Evolutionary conservation across 2,113 vertebrate genomes (phyloP).

Genomic region (Serinus canaria): DNA sequence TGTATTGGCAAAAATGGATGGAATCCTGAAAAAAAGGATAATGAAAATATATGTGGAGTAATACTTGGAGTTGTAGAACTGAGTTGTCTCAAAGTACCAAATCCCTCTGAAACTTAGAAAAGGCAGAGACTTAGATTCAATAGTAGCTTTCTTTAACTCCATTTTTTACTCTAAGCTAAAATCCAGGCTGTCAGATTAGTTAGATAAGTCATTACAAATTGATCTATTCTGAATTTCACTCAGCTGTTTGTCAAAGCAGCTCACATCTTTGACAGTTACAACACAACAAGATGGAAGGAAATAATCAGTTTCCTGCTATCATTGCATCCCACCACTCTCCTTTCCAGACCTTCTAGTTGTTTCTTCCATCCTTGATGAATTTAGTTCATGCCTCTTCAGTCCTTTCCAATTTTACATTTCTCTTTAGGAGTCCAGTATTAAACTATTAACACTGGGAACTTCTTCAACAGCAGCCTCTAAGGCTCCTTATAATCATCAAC

Average conservation of each 20-base stretch:
- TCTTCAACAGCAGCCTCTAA: background rate
- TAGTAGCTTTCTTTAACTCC: background rate
- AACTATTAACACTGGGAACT: background rate
- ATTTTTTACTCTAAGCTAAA: background rate
- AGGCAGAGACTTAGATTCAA: background rate
- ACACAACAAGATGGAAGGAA: background rate
- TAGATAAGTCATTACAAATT: background rate
- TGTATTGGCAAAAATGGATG: background rate
- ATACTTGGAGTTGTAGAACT: background rate
- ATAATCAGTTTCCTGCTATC: background rate
- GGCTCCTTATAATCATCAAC: background rate
- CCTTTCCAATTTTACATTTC: background rate
- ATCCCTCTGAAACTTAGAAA: background rate
- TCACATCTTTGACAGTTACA: background rate
- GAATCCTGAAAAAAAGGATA: background rate
- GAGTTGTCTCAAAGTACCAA: background rate
- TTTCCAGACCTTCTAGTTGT: background rate
- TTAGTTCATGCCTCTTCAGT: background rate
- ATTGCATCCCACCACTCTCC: background rate
- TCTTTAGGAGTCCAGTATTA: background rate
- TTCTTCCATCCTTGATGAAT: background rate
- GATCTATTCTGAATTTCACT: background rate
- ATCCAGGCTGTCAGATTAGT: background rate
- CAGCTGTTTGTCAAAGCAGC: background rate
- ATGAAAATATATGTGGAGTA: background rate